Percentiles rank a stretch among this genome's conserved stretches.
Conservation (phyloP, 2,888 invertebrate genomes). For the Drosophila limbata region DNA sequence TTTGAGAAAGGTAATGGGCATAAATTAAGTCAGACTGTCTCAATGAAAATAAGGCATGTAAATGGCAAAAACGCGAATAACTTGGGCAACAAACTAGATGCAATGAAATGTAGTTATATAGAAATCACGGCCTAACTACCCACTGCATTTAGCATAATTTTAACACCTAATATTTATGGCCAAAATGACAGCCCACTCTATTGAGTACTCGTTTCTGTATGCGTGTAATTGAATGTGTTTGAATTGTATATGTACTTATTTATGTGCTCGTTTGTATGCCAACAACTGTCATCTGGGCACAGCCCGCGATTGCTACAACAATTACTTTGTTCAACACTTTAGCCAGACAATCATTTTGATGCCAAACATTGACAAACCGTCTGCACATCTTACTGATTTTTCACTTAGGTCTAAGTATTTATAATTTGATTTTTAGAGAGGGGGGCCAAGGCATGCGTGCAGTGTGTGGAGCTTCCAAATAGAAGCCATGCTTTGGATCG, state of each 20-base stretch:
- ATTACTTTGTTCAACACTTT: slow-evolving; percentile 57
- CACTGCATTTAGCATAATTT: slow-evolving; percentile 69
- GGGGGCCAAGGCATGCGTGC: slow-evolving; percentile 4
- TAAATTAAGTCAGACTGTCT: slow-evolving; percentile 48
- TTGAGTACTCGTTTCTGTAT: slow-evolving; percentile 23
- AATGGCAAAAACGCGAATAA: slow-evolving; percentile 18
- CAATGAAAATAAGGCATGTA: slow-evolving; percentile 35
- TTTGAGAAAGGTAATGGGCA: slow-evolving; percentile 53
- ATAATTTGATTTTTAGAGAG: slow-evolving; percentile 27
- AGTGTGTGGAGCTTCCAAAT: slow-evolving; percentile 21
- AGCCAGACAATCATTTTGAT: slow-evolving; percentile 46
- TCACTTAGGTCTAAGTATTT: slow-evolving; percentile 16
- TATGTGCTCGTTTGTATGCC: slow-evolving; percentile 65
- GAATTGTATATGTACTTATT: slow-evolving; percentile 43
- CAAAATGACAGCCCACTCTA: slow-evolving; percentile 59
- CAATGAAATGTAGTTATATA: slow-evolving; percentile 50
- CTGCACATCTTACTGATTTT: slow-evolving; percentile 17
- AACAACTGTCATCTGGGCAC: slow-evolving; percentile 60
- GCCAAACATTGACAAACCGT: slow-evolving; percentile 41
- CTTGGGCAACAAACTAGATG: slow-evolving; percentile 47
- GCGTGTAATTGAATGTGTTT: slow-evolving; percentile 16
- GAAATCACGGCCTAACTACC: slow-evolving; percentile 52
- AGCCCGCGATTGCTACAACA: slow-evolving; percentile 52
- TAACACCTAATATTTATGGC: slow-evolving; percentile 68
- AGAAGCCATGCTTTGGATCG: slow-evolving; percentile 19